A percentile compares a stretch with the other conserved stretches of the same genome.
These are phyloP conservation scores for Diplolepis rosae DNA, from an alignment of 2,888 invertebrate genomes.

Conservation along the genomic window DNA sequence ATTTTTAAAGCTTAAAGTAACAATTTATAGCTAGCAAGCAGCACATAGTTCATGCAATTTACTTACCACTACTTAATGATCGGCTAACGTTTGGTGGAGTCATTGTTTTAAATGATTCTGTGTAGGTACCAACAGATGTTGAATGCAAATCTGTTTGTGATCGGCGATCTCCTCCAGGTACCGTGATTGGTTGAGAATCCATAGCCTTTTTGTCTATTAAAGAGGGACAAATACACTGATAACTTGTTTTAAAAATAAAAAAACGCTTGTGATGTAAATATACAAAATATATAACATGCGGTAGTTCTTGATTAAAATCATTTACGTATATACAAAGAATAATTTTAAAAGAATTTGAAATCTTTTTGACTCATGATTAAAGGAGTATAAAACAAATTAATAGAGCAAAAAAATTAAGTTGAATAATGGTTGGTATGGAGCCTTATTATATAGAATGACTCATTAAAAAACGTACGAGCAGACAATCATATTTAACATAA, in stretches of 20 bases:
- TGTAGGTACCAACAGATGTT: constrained; percentile 59
- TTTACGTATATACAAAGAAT: background rate
- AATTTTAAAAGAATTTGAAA: background rate
- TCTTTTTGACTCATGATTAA: too few species aligned
- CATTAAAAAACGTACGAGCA: background rate
- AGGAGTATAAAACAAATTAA: background rate
- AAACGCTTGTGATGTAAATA: too few species aligned
- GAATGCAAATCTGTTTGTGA: constrained; percentile 61
- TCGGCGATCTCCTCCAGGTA: constrained; percentile 65
- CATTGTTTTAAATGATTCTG: constrained; percentile 63
- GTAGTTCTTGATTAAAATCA: too few species aligned
- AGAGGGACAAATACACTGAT: too few species aligned
- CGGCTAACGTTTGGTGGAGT: constrained; percentile 67
- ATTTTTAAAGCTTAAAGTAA: constrained; percentile 5
- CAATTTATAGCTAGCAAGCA: background rate
- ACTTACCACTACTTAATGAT: constrained; percentile 68
- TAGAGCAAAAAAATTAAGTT: background rate
- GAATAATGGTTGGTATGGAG: too few species aligned
- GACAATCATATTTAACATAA: background rate
- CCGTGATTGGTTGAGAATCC: constrained; percentile 71
- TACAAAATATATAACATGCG: too few species aligned
- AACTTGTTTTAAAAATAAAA: too few species aligned
- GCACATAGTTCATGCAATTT: constrained; percentile 24
- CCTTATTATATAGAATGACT: too few species aligned
- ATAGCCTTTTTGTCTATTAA: constrained; percentile 52